phyloP scores from a whole-genome alignment of 1,140 invertebrate genomes.

The Anagrus nilaparvatae region DNA sequence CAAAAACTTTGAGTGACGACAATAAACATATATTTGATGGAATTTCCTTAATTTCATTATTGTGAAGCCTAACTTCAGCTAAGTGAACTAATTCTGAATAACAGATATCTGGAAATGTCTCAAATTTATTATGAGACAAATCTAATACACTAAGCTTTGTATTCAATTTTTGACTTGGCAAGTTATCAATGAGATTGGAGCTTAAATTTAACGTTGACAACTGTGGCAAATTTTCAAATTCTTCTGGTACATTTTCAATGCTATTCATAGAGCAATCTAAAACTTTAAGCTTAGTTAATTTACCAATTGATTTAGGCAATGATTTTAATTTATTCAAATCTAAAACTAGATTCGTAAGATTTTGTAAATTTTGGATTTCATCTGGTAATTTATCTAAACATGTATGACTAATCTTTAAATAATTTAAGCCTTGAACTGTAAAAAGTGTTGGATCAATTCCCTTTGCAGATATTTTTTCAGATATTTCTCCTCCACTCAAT shows the following conservation, averaged over 20 bases:
- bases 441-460: conserved; percentile 57
- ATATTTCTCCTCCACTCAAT: conserved; percentile 52
- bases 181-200: conserved; percentile 49
- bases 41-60: conserved; percentile 56
- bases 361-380: conserved; percentile 50
- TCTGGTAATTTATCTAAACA: conserved; percentile 47
- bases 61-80: conserved; percentile 54
- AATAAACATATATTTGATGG: conserved; percentile 49
- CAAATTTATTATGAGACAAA: conserved; percentile 58
- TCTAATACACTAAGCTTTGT: conserved; percentile 51
- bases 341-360: conserved; percentile 61
- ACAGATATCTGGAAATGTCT: conserved; percentile 54
- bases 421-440: conserved; percentile 51
- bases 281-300: conserved; percentile 55
- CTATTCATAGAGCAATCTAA: conserved; percentile 59
- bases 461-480: conserved; percentile 50
- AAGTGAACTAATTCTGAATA: conserved; percentile 50
- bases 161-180: conserved; percentile 50
- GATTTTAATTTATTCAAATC: conserved; percentile 54
- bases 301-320: conserved; percentile 48
- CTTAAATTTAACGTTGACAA: conserved; percentile 60
- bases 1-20: conserved; percentile 54
- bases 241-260: conserved; percentile 47
- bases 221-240: conserved; percentile 49
- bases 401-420: conserved; percentile 59